Conservation (phyloP, 2,797 vertebrate genomes). For the Danio albolineatus region DNA sequence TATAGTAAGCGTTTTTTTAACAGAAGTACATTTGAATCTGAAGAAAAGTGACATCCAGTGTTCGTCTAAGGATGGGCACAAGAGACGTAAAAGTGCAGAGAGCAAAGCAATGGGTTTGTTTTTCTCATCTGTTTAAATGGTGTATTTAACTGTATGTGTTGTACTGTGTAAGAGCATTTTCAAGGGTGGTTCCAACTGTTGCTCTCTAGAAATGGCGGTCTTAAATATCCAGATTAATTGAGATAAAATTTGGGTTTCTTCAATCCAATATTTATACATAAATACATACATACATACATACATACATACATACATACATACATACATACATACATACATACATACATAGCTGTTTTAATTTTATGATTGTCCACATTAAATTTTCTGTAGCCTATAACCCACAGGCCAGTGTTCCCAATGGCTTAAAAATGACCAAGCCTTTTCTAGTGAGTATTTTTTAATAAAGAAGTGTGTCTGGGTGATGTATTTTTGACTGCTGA, state of each 20-base stretch:
- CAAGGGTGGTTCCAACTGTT: conserved; percentile 19
- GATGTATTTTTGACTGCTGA: not conserved
- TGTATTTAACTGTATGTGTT: not conserved
- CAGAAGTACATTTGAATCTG: not conserved
- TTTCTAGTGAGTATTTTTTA: not conserved
- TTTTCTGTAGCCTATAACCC: not conserved
- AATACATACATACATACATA: not conserved
- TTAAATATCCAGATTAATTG: not conserved
- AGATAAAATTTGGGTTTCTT: not conserved
- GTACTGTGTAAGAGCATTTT: not conserved
- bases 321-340: no score
- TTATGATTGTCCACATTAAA: no score
- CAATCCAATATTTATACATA: not conserved
- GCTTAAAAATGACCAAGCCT: not conserved
- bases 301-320: no score
- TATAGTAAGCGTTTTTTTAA: not conserved
- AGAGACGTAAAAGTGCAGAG: not conserved
- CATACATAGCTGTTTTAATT: no score
- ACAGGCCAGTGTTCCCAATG: not conserved
- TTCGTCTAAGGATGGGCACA: not conserved
- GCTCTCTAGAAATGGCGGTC: not conserved
- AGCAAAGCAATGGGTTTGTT: not conserved
- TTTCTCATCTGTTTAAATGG: not conserved
- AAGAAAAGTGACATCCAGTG: not conserved
- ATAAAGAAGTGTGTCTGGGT: not conserved